Evolutionary conservation across 2,888 invertebrate species (phyloP).

Genomic region (Himalopsyche japonica): DNA sequence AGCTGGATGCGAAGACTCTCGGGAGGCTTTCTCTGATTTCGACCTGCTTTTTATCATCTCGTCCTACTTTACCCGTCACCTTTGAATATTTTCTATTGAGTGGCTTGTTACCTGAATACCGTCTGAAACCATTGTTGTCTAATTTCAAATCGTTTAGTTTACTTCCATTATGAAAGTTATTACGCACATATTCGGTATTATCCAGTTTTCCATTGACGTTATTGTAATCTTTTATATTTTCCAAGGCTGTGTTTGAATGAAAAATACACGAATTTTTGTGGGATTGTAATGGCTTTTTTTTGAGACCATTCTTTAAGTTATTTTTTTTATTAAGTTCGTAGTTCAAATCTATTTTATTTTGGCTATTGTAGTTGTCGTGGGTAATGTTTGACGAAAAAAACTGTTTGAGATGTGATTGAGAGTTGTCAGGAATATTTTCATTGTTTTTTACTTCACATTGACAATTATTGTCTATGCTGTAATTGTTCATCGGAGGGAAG

Average conservation of each 20-base stretch:
- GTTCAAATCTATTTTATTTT: neutral
- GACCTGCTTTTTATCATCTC: neutral
- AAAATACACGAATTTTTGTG: neutral
- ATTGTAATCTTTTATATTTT: neutral
- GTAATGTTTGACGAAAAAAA: neutral
- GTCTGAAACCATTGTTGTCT: neutral
- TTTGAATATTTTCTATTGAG: neutral
- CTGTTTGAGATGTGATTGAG: neutral
- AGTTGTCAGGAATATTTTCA: neutral
- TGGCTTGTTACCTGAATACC: neutral
- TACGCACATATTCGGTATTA: neutral
- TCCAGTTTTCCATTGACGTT: neutral
- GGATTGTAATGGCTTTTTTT: neutral
- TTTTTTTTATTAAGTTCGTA: neutral
- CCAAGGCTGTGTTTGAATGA: neutral
- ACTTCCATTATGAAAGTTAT: neutral
- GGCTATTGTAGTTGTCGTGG: neutral
- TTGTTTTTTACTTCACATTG: neutral
- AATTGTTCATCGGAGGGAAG: constrained; percentile 26
- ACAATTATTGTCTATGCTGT: neutral
- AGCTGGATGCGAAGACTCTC: neutral
- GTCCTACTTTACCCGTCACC: neutral
- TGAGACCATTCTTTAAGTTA: neutral
- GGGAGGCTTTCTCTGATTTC: neutral
- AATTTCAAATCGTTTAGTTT: neutral